These are phyloP conservation scores for Andrena marginata DNA, from an alignment of 2,888 invertebrate species.

Conservation along the genomic window DNA sequence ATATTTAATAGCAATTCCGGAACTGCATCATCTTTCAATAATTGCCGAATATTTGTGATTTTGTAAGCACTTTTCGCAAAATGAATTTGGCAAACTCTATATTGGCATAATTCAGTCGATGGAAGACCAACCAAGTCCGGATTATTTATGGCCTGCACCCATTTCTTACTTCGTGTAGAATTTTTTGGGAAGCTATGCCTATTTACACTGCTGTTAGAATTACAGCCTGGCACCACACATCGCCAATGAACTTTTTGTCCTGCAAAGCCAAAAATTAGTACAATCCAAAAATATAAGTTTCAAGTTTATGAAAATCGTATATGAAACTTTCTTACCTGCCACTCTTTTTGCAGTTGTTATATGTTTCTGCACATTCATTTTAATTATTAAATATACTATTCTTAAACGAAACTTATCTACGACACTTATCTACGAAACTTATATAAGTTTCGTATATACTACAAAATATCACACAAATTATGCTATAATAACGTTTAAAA, in stretches of 20 bases:
- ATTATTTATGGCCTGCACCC: background rate
- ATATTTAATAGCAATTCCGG: background rate
- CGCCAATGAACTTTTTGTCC: conserved; percentile 3
- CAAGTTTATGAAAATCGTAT: background rate
- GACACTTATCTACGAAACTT: background rate
- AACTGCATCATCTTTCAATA: background rate
- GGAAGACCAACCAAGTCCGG: background rate
- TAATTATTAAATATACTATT: background rate
- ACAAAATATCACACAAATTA: background rate
- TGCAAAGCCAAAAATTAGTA: background rate
- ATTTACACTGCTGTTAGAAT: background rate
- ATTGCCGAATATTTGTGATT: background rate
- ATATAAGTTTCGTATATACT: background rate
- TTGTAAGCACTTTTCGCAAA: background rate
- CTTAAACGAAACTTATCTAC: background rate
- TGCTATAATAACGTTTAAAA: no score
- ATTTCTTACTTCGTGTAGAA: background rate
- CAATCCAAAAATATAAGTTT: background rate
- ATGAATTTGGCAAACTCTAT: background rate
- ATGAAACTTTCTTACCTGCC: conserved; percentile 3
- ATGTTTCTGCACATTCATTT: background rate
- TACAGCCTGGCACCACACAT: background rate
- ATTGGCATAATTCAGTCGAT: background rate
- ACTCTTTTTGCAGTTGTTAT: background rate
- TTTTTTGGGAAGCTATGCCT: background rate